Evolutionary conservation across 2,797 vertebrate genomes (phyloP), one percentile per base, ranked within the genome.

Genomic region (Masticophis lateralis): DNA sequence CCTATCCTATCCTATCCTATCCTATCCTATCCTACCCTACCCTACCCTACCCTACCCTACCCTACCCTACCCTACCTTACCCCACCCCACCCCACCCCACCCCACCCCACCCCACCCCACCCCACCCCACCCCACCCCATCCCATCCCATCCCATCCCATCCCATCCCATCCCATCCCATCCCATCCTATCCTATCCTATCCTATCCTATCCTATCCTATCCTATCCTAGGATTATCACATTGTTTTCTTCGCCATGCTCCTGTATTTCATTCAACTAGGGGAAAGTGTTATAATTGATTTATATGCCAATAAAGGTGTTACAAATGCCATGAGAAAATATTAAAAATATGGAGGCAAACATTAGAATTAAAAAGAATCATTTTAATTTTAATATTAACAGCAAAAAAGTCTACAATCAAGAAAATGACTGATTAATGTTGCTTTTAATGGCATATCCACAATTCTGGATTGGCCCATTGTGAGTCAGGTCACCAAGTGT

Each of bases 31-130:
- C 37, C 37, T 37, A 37, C 37, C 2, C 2, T 37, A 37, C 2
- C 28, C 5, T 53, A 0, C 18, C 13, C 51, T 55, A 0, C 53
- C 83, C 11, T 51, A 0, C 51, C 27, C 32, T 7, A 0, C 37
- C 32, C 14, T 16, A 1, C 14, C 56, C 56, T 16, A 0, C 51
- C 51, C 55, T 13, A 3, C 12, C 55, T 12, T 12, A 2, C 11
- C 53, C 53, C 2, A 0, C 53, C 28, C 5, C 14, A 0, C 18
- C 13, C 51, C 16, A 0, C 53, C 83, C 11, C 14, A 2, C 27
- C 27, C 32, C 2, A 1, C 11, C 32, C 14, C 5, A 57, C 1
- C 56, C 56, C 5, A 57, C 1, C 56, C 56, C 3, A 14, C 2
- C 55, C 56, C 5, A 18, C 0, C 56, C 32, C 11, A 20, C 4